These are phyloP conservation scores for Antheraea mylitta DNA, from an alignment of 1,140 invertebrate species.

Conservation along the genomic window DNA sequence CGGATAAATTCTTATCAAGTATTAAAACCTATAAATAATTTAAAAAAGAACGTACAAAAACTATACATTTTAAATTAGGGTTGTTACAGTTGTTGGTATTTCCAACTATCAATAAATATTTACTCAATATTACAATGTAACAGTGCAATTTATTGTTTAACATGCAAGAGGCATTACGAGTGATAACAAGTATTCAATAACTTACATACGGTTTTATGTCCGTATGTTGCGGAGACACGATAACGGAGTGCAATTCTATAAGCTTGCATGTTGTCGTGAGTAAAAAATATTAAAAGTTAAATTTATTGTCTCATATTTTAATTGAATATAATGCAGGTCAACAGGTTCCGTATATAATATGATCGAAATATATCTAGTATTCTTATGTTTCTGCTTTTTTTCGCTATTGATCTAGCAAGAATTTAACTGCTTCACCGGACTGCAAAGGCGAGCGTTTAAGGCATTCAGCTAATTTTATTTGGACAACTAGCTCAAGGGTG, in stretches of 20 bases:
- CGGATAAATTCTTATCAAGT: too few relatives aligned
- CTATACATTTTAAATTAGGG: too few relatives aligned
- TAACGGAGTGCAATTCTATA: neutral
- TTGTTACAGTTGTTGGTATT: neutral
- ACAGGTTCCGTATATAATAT: neutral
- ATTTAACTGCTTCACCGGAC: too few relatives aligned
- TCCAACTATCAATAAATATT: neutral
- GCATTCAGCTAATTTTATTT: too few relatives aligned
- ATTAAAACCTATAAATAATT: too few relatives aligned
- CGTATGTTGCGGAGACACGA: neutral
- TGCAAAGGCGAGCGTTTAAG: too few relatives aligned
- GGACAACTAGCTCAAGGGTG: too few relatives aligned
- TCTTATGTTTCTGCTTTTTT: too few relatives aligned
- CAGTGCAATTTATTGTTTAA: neutral
- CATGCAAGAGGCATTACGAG: neutral
- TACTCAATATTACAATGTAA: neutral
- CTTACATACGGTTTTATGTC: neutral
- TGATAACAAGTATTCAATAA: neutral
- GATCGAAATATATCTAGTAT: too few relatives aligned
- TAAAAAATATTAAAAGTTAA: neutral
- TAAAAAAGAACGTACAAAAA: too few relatives aligned
- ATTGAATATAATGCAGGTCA: neutral
- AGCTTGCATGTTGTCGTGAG: neutral
- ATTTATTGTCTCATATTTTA: neutral
- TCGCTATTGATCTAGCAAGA: too few relatives aligned